Base-by-base conservation (phyloP, 2,113 vertebrate species). In the Sardina pilchardus region DNA sequence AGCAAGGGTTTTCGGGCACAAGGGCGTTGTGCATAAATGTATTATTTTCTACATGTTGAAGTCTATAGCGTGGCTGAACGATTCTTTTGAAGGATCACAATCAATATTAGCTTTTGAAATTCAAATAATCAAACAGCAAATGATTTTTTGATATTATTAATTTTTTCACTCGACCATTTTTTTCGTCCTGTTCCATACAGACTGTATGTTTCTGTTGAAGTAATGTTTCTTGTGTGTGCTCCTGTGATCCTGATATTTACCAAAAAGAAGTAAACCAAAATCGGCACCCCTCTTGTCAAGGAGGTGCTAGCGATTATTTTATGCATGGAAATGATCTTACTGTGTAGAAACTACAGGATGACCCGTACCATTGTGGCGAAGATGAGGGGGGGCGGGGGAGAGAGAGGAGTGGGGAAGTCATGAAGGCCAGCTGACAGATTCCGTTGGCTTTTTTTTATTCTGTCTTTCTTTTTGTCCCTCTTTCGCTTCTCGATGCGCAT, bases 241-340 rank as follows among this genome's bases (percentile, higher is more conserved):
- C 83, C 92, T 93, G 92, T 94, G 90, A 93, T 92, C 91, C 89
- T 92, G 90, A 93, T 94, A 94, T 94, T 91, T 87, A 94, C 93
- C 91, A 92, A 91, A 90, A 86, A 80, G 86, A 86, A 88, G 56
- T 89, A 83, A 91, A 90, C 82, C 16, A 92, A 92, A 88, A 88
- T 90, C 89, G 89, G 87, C 91, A 91, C 91, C 93, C 92, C 92
- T 91, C 90, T 91, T 85, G 90, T 90, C 90, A 90, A 89, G 89
- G 93, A 92, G 91, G 88, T 21, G 90, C 87, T 86, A 93, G 90
- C 84, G 21, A 91, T 94, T 95, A 87, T 93, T 94, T 95, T 93
- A 93, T 94, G 95, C 94, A 95, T 96, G 95, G 91, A 92, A 94
- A 94, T 86, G 93, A 94, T 94, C 90, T 93, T 92, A 90, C 82